phyloP scores from a whole-genome alignment of 2,888 invertebrate species.

The Sipha maydis region DNA sequence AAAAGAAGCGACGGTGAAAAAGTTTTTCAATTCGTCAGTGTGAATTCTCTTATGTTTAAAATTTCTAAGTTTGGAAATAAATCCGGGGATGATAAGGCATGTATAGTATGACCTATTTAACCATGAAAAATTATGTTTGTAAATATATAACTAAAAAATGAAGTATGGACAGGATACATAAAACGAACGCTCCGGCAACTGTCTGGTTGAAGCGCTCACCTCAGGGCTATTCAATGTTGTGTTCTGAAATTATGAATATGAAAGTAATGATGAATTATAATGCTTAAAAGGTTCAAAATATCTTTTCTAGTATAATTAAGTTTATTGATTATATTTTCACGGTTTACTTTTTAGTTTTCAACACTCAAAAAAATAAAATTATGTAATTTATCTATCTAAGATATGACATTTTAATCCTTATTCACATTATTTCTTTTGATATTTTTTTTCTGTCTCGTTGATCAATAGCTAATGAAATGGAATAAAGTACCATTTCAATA shows the following conservation, averaged over 20 bases:
- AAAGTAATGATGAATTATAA: neutral
- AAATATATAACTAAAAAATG: neutral
- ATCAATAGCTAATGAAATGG: too few relatives aligned
- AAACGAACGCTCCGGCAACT: too few relatives aligned
- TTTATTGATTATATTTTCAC: neutral
- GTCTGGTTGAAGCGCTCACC: neutral
- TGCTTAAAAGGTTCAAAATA: neutral
- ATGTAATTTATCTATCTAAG: too few relatives aligned
- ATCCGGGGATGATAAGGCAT: neutral
- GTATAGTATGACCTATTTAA: neutral
- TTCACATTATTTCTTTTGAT: too few relatives aligned
- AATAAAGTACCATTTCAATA: too few relatives aligned
- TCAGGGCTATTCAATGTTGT: neutral
- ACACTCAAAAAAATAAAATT: neutral
- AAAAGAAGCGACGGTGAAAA: neutral
- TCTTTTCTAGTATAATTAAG: neutral
- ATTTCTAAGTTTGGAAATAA: neutral
- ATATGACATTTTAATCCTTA: too few relatives aligned
- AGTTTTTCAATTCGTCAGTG: slow-evolving; percentile 32
- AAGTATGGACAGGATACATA: neutral
- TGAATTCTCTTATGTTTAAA: slow-evolving; percentile 14
- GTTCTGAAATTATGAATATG: neutral
- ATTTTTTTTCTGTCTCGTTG: too few relatives aligned
- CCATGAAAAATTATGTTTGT: neutral
- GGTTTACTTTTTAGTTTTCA: neutral